Base-by-base conservation (phyloP, 2,888 invertebrate genomes). In the Urechis unicinctus region DNA sequence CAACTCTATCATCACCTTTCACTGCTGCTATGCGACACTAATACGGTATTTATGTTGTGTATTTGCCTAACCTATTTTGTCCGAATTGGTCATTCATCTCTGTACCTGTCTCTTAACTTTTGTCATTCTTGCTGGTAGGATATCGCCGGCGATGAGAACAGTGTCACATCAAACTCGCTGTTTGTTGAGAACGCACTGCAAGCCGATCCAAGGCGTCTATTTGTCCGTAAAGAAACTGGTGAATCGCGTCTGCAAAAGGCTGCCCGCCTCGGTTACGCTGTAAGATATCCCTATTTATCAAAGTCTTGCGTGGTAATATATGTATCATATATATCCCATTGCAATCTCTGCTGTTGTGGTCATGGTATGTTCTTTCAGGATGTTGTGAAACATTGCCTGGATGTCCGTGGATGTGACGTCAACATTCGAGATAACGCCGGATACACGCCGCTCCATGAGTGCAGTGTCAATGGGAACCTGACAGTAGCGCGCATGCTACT, bases 241-340 rank as follows among this genome's bases (percentile, higher is more conserved):
- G 94, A 95, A 79, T 93, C 93, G 1, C 85, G 90, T 67, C 83
- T 95, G 51, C 95, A 95, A 75, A 84, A 93, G 68, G 92, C 94
- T 47, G 91, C 94, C 1, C 83, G 93, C 67, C 84, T 90, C 55
- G 92, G 92, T 52, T 88, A 90, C 69, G 87, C 88, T 75, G 90
- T 90, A 79, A 83, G 84, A 24, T 81, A 9, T 21, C 1, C 24
- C n/a, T n/a, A n/a, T n/a, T n/a, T n/a, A n/a, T n/a, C n/a, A n/a
- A n/a, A n/a, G n/a, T n/a, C n/a, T n/a, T n/a, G n/a, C n/a, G n/a
- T n/a, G n/a, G n/a, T n/a, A n/a, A n/a, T n/a, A n/a, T n/a, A n/a
- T n/a, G n/a, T n/a, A n/a, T n/a, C n/a, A n/a, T n/a, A n/a, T n/a
- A n/a, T n/a, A n/a, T n/a, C n/a, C n/a, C n/a, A n/a, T n/a, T n/a